These are phyloP conservation scores for Drosophila suzukii DNA, from an alignment of 1,140 invertebrate genomes.

Conservation along the genomic window DNA sequence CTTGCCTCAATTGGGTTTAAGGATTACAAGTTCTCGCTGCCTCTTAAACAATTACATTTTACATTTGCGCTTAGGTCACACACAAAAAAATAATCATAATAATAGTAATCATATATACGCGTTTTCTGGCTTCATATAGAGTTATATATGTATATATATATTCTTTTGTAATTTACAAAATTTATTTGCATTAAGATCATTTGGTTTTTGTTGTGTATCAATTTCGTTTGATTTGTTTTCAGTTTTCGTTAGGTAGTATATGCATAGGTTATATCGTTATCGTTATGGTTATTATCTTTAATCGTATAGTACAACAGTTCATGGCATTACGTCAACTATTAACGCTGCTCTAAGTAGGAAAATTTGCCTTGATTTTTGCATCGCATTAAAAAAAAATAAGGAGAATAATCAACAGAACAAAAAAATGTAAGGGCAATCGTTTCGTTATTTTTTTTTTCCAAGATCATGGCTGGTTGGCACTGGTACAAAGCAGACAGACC, in stretches of 20 bases:
- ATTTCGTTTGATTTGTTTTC: constrained; percentile 65
- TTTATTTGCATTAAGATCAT: constrained; percentile 70
- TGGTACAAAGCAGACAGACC: constrained; percentile 61
- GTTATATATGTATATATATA: constrained; percentile 38
- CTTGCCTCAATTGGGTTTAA: constrained; percentile 63
- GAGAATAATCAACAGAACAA: constrained; percentile 46
- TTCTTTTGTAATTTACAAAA: constrained; percentile 64
- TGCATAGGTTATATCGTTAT: constrained; percentile 41
- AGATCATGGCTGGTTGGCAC: constrained; percentile 66
- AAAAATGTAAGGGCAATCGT: constrained; percentile 30
- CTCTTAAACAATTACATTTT: constrained; percentile 50
- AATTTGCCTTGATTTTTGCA: constrained; percentile 43
- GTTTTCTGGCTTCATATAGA: constrained; percentile 24
- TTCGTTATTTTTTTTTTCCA: constrained; percentile 41
- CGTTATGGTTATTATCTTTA: constrained; percentile 45
- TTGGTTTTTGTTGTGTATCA: constrained; percentile 73
- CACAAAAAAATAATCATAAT: constrained; percentile 39
- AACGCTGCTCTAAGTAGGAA: constrained; percentile 68
- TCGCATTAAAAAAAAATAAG: constrained; percentile 27
- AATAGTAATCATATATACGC: constrained; percentile 29
- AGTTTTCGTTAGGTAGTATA: constrained; percentile 50
- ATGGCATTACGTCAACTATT: constrained; percentile 61
- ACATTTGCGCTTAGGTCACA: constrained; percentile 54
- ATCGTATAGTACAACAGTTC: constrained; percentile 71
- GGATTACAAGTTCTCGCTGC: constrained; percentile 52